Evolutionary conservation across 1,140 invertebrate genomes (phyloP).

Genomic region (Sitophilus oryzae): DNA sequence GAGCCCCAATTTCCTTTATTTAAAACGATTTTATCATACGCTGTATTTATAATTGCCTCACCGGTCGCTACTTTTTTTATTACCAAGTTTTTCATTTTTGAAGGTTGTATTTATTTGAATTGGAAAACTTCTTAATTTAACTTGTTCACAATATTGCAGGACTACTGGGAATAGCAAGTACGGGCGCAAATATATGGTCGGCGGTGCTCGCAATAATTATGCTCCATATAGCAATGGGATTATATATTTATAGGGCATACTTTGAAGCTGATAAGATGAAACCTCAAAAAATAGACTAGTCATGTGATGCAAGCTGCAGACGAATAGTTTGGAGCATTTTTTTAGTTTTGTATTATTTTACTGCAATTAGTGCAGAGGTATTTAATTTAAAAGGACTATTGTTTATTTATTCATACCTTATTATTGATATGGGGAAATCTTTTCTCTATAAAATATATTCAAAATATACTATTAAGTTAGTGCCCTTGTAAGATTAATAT

Average conservation of each 20-base stretch:
- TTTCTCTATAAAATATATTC: too few relatives aligned
- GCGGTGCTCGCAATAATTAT: slow-evolving; percentile 64
- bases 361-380: background rate
- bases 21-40: slow-evolving; percentile 57
- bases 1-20: slow-evolving; percentile 46
- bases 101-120: too few relatives aligned
- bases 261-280: slow-evolving; percentile 46
- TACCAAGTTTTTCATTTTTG: slow-evolving; percentile 53
- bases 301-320: slow-evolving; percentile 9
- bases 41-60: slow-evolving; percentile 55
- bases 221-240: slow-evolving; percentile 64
- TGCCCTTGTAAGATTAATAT: too few relatives aligned
- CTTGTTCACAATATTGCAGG: slow-evolving; percentile 49
- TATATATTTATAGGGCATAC: slow-evolving; percentile 72
- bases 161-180: slow-evolving; percentile 50
- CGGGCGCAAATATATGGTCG: slow-evolving; percentile 67
- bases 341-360: slow-evolving; percentile 2
- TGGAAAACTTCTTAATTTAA: too few relatives aligned
- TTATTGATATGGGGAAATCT: too few relatives aligned
- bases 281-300: slow-evolving; percentile 36
- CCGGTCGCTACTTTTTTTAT: slow-evolving; percentile 57
- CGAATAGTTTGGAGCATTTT: background rate
- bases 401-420: too few relatives aligned
- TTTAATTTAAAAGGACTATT: too few relatives aligned
- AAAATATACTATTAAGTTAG: too few relatives aligned